phyloP scores from a whole-genome alignment of 2,797 vertebrate genomes.

The Poecilia wingei region DNA sequence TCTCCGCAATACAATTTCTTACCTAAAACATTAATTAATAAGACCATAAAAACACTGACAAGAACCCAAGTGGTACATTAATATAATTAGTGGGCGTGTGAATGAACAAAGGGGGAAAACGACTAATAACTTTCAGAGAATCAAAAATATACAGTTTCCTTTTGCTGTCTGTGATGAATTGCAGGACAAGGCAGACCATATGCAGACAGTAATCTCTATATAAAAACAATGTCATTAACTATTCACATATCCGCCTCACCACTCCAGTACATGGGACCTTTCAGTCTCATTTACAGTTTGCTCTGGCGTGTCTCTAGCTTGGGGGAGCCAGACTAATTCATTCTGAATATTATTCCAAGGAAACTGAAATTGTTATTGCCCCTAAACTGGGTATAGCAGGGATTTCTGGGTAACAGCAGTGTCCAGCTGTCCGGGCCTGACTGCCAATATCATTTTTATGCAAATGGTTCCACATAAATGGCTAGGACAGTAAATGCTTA shows the following conservation, averaged over 20 bases:
- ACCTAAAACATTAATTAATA: background rate
- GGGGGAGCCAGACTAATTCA: conserved; percentile 65
- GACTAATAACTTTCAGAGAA: conserved; percentile 9
- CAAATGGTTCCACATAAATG: conserved; percentile 58
- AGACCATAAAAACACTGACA: background rate
- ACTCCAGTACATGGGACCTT: conserved; percentile 30
- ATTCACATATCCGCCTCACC: conserved; percentile 37
- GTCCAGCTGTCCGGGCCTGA: conserved; percentile 60
- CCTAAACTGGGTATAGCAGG: conserved; percentile 46
- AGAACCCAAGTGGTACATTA: conserved; percentile 24
- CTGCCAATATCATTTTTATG: conserved; percentile 70
- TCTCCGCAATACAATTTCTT: background rate
- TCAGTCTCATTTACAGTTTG: conserved; percentile 65
- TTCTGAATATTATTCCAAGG: conserved; percentile 63
- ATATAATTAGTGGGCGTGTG: conserved; percentile 20
- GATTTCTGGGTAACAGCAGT: conserved; percentile 49
- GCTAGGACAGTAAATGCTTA: conserved; percentile 49
- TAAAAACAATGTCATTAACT: conserved; percentile 52
- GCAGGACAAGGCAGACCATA: conserved; percentile 21
- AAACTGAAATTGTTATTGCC: conserved; percentile 65
- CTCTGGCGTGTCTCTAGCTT: conserved; percentile 58
- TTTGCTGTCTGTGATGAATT: conserved; percentile 21
- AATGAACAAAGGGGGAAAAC: background rate
- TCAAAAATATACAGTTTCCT: conserved; percentile 25
- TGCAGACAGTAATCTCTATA: conserved; percentile 29